Base-by-base conservation (phyloP, 2,888 invertebrate genomes). In the Auanema freiburgensis region DNA sequence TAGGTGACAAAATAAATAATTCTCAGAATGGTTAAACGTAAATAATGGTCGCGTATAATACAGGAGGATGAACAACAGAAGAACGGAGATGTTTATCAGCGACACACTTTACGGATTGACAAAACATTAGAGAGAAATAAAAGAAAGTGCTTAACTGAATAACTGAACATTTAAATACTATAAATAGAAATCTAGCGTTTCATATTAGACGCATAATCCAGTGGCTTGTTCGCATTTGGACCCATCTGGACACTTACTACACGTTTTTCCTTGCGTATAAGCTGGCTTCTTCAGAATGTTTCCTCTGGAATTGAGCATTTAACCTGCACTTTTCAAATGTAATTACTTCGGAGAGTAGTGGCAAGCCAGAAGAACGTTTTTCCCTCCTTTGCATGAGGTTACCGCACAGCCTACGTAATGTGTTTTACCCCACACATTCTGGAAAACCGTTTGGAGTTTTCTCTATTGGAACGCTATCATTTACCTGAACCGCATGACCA, bases 401-500 rank as follows among this genome's bases (percentile, higher is more conserved):
- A 56, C 55, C 3, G 42, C 59, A 52, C 64, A 64, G 12, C 64
- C 64, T 16, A 64, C 14, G 4, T 50, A 51, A 1, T 50, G 40
- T 8, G 64, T 59, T 2, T 16, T n/a, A 14, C 59, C 64, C 64
- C 64, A 64, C 5, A 55, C 64, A 59, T 59, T 59, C 64, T 64
- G n/a, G 46, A 55, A 10, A 14, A 43, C 14, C 14, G 11, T 12
- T 43, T 43, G 14, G 11, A 43, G 14, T 12, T 43, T 43, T 11
- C 10, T 46, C 3, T 46, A 16, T 18, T 46, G 4, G 16, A 46
- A 10, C 3, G 16, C 3, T 18, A 21, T 3, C 5, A 49, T 23
- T 3, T 46, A 60, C 65, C 59, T 65, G 65, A 24, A 60, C 60
- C 10, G 65, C 65, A 21, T 65, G 65, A 16, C 65, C 65, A 21